Conservation (phyloP, 2,113 vertebrate genomes). For the Anolis sagrei region DNA sequence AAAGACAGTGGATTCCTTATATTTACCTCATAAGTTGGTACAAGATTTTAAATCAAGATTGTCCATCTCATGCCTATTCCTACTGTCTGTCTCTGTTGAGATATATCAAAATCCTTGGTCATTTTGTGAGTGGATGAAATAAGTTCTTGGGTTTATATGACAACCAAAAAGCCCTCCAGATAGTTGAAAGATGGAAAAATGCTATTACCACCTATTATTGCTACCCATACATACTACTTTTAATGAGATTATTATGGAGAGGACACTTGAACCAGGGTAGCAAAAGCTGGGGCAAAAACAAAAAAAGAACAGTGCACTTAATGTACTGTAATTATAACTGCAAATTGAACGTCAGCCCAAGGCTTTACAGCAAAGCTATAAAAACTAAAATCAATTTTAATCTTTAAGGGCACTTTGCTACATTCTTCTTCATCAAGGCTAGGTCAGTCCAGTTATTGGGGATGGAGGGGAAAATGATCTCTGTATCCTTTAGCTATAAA, state of each 20-base stretch:
- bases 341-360: slow-evolving; percentile 52
- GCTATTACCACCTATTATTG: neutral
- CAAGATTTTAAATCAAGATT: neutral
- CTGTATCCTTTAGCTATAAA: slow-evolving; percentile 39
- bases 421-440: slow-evolving; percentile 53
- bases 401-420: slow-evolving; percentile 56
- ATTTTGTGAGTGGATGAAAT: neutral
- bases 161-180: slow-evolving; percentile 26
- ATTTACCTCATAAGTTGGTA: neutral
- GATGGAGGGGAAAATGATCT: slow-evolving; percentile 35
- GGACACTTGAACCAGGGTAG: slow-evolving; percentile 46
- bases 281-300: slow-evolving; percentile 24
- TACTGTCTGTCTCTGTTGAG: neutral
- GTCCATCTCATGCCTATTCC: neutral
- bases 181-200: slow-evolving; percentile 39
- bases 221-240: slow-evolving; percentile 36
- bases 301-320: slow-evolving; percentile 48
- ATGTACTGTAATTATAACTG: slow-evolving; percentile 52
- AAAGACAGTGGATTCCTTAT: neutral
- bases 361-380: slow-evolving; percentile 60
- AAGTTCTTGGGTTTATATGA: slow-evolving; percentile 23
- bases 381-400: slow-evolving; percentile 63
- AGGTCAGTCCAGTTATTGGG: slow-evolving; percentile 53
- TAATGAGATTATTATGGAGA: slow-evolving; percentile 52
- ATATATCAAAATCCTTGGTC: neutral